Conservation (phyloP, 2,888 invertebrate genomes). For the Gisinianus flammeolus region DNA sequence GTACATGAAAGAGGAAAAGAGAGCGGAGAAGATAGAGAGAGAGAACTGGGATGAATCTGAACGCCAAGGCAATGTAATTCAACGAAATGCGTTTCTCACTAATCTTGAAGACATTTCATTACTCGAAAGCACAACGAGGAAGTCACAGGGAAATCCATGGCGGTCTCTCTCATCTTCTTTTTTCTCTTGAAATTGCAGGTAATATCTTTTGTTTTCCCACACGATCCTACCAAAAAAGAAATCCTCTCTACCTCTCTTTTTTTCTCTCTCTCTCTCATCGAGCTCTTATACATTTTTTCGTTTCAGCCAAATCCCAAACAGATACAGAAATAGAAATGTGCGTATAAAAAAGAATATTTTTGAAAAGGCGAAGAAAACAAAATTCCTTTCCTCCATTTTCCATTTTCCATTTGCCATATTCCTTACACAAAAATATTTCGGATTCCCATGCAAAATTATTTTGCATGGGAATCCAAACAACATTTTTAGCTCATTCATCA, state of each 20-base stretch:
- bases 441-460: too few relatives aligned
- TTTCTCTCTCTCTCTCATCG: neutral
- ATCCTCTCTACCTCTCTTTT: neutral
- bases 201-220: neutral
- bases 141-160: neutral
- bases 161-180: neutral
- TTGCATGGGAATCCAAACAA: too few relatives aligned
- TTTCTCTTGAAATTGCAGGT: neutral
- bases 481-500: too few relatives aligned
- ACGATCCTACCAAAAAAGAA: too few relatives aligned
- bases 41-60: neutral
- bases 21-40: neutral
- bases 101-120: constrained; percentile 1
- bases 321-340: neutral
- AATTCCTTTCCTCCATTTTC: too few relatives aligned
- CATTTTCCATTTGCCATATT: too few relatives aligned
- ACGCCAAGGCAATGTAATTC: neutral
- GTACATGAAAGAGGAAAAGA: neutral
- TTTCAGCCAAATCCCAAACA: too few relatives aligned
- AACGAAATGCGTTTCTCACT: neutral
- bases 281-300: too few relatives aligned
- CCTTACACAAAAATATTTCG: too few relatives aligned
- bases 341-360: neutral
- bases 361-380: neutral
- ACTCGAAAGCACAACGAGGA: neutral